Evolutionary conservation across 2,888 invertebrate genomes (phyloP), one percentile per base, ranked within the genome.

Genomic region (Caenorhabditis sp.): DNA sequence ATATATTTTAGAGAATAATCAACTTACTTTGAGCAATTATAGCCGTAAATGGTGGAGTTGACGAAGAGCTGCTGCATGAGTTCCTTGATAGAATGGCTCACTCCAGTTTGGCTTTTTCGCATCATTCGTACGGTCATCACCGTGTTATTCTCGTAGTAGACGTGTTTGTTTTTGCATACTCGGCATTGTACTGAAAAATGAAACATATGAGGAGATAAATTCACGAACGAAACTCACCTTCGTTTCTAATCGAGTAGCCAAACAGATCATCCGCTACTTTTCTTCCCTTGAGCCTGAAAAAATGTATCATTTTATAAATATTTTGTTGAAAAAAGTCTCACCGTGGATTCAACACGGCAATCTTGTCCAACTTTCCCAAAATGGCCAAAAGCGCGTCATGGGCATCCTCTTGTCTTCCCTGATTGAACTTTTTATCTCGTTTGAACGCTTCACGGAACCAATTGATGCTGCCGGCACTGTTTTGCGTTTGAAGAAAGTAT

Each of bases 111-210:
- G 20, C 71, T 76, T 40, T 81, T 81, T 50, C 55, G 70, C 20
- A 77, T 26, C 81, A 81, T 81, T 22, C 81, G 51, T 8, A 81
- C 81, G 1, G 81, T 81, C 81, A 81, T 81, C 8, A 81, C 81
- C 0, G 81, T 81, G 53, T 81, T 81, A 8, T 81, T 74, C 51
- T 81, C 81, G 44, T 81, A 81, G 15, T 71, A 81, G 28, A 81
- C 76, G 67, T 81, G 81, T 32, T 81, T 81, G 22, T 76, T 51
- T n/a, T 81, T 70, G 60, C 81, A 81, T 13, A 32, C 35, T 28
- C 56, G 24, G 28, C 81, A 81, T 8, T 70, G 62, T 1, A 81
- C 81, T 69, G 58, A 5, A 69, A 56, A 37, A 24, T 13, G 20
- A 3, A 8, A 22, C 40, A 40, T 18, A 24, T 6, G 22, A 22